phyloP scores from a whole-genome alignment of 2,888 invertebrate species.

The Anthrax anthrax region DNA sequence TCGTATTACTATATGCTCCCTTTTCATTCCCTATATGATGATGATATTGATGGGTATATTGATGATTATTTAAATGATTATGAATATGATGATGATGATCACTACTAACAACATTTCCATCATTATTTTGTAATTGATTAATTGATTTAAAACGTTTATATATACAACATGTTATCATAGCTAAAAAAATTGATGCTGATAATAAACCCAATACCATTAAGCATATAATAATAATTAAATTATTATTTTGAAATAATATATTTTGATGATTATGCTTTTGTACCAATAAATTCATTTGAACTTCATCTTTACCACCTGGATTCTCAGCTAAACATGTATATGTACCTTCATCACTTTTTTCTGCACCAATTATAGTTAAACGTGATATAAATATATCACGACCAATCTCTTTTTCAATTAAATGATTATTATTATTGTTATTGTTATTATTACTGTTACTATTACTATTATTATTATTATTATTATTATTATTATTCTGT shows the following conservation, averaged over 20 bases:
- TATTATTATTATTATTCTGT: neutral
- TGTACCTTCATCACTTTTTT: slow-evolving; percentile 51
- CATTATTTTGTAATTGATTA: slow-evolving; percentile 17
- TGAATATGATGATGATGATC: neutral
- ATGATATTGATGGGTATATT: slow-evolving; percentile 1
- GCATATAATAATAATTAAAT: slow-evolving; percentile 24
- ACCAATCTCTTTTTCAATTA: slow-evolving; percentile 22
- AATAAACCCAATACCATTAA: slow-evolving; percentile 26
- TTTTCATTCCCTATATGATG: no score
- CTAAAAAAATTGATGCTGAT: slow-evolving; percentile 24
- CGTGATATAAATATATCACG: slow-evolving; percentile 25
- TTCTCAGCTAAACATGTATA: slow-evolving; percentile 70
- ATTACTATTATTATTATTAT: neutral
- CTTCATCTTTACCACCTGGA: slow-evolving; percentile 61
- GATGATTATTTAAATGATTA: slow-evolving; percentile 17
- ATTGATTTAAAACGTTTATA: slow-evolving; percentile 24
- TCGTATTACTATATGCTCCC: neutral
- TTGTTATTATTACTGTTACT: slow-evolving; percentile 20
- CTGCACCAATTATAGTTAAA: slow-evolving; percentile 49
- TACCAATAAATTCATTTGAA: slow-evolving; percentile 40
- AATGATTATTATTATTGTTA: slow-evolving; percentile 23
- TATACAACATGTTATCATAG: slow-evolving; percentile 25
- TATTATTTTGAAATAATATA: slow-evolving; percentile 20
- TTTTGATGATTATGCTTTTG: slow-evolving; percentile 21
- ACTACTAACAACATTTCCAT: neutral